Evolutionary conservation across 2,888 invertebrate genomes (phyloP).

Genomic region (Hypercompe scribonia): DNA sequence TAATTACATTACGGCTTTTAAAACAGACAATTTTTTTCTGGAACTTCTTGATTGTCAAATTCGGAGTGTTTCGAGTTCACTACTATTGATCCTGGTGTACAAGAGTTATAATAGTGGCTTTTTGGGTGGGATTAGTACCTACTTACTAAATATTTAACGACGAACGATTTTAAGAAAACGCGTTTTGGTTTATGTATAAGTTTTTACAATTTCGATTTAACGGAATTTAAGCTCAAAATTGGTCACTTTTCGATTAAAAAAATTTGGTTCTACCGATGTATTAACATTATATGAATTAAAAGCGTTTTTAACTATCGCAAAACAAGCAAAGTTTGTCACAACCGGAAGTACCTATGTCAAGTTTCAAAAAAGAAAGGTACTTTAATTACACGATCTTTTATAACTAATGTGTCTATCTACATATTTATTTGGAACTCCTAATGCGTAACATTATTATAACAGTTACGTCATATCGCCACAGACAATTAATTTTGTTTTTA

Average conservation of each 20-base stretch:
- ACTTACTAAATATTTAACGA: neutral
- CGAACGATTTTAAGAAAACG: too few relatives aligned
- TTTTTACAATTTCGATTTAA: too few relatives aligned
- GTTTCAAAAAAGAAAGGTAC: neutral
- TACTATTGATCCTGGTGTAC: neutral
- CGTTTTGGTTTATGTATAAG: too few relatives aligned
- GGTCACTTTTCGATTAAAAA: neutral
- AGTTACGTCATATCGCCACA: conserved; percentile 6
- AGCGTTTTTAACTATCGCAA: neutral
- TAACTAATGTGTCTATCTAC: neutral
- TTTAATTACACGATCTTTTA: neutral
- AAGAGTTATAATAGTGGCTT: neutral
- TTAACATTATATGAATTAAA: neutral
- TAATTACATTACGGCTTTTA: neutral
- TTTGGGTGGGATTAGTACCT: neutral
- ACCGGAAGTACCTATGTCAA: neutral
- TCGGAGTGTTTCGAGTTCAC: neutral
- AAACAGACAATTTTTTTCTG: neutral
- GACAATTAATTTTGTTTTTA: conserved; percentile 14
- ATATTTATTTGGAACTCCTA: conserved; percentile 2
- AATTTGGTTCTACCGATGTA: neutral
- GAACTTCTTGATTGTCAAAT: neutral
- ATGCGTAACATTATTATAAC: neutral
- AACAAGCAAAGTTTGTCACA: neutral
- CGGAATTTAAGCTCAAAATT: neutral